Evolutionary conservation across 2,113 vertebrate genomes (phyloP), one percentile per base, ranked within the genome.

Genomic region (pig (Sus scrofa)): DNA sequence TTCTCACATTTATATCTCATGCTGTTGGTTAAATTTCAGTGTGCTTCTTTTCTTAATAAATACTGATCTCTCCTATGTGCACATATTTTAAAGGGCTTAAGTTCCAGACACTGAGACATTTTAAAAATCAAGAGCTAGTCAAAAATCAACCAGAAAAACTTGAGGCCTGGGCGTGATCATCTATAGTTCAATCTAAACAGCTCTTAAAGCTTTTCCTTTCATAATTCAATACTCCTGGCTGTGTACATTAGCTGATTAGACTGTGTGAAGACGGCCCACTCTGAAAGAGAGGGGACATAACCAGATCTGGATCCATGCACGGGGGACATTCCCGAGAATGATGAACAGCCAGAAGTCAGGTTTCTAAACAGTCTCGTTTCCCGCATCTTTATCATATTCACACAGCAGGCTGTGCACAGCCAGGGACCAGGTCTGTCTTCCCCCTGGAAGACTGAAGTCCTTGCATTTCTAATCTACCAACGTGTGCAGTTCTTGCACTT

Each of bases 381-480:
- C 78, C 0, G 0, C 0, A 74, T 62, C 83, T 94, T 84, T 26
- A 97, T 94, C 96, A 97, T 86, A 74, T 26, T 74, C 56, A 95
- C 81, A 63, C 0, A 96, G 96, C 30, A 74, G 85, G 1, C 58
- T 58, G 82, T 93, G 93, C 63, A 94, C 73, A 96, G 12, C 79
- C 71, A 96, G 95, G 78, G 95, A 89, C 88, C 95, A 90, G 89
- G 93, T 96, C 97, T 85, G 90, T 97, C 93, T 96, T 89, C 54
- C 74, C 96, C n/a, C 83, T 50, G 89, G 74, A 88, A 71, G 92
- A 86, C 30, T 44, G 52, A 75, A 93, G 96, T 93, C 86, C 97
- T 81, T 97, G 98, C 98, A 98, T 98, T 73, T 93, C 98, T 97
- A 98, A 98, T 98, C 98, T 86, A 86, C 9, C 71, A 50, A 82